Conservation (phyloP, 2,797 vertebrate genomes). For the Xyrichtys novacula region DNA sequence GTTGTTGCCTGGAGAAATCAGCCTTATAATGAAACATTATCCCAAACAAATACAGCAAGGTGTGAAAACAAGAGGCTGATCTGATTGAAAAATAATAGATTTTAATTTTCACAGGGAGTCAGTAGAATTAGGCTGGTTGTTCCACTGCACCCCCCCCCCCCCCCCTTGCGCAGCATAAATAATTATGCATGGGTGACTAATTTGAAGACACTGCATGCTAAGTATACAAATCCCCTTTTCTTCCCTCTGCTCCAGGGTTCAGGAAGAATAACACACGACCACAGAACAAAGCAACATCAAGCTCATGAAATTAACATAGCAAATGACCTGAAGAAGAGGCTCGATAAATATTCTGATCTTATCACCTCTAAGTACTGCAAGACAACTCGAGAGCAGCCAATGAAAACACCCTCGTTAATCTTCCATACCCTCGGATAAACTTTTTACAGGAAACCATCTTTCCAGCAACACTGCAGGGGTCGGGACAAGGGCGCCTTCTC, state of each 20-base stretch:
- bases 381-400: conserved; percentile 88
- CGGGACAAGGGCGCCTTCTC: conserved; percentile 89
- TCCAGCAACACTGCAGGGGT: conserved; percentile 89
- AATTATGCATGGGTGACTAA: conserved; percentile 94
- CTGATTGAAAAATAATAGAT: conserved; percentile 88
- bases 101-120: conserved; percentile 92
- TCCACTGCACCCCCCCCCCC: conserved; percentile 87
- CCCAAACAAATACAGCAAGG: conserved; percentile 84
- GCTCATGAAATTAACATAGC: conserved; percentile 98
- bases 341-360: conserved; percentile 95
- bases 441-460: conserved; percentile 92
- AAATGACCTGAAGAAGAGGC: conserved; percentile 94
- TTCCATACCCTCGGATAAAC: conserved; percentile 89
- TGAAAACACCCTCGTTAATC: conserved; percentile 93
- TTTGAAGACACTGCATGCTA: conserved; percentile 93
- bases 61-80: conserved; percentile 84
- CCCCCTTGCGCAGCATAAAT: conserved; percentile 90
- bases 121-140: conserved; percentile 90
- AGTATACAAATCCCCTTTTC: conserved; percentile 93
- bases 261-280: conserved; percentile 91
- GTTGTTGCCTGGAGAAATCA: conserved; percentile 85
- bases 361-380: conserved; percentile 87
- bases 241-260: conserved; percentile 89
- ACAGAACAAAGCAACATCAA: conserved; percentile 94
- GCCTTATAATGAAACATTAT: conserved; percentile 88